Conservation (phyloP, 2,888 invertebrate species). For the Apodemia hepburni region DNA sequence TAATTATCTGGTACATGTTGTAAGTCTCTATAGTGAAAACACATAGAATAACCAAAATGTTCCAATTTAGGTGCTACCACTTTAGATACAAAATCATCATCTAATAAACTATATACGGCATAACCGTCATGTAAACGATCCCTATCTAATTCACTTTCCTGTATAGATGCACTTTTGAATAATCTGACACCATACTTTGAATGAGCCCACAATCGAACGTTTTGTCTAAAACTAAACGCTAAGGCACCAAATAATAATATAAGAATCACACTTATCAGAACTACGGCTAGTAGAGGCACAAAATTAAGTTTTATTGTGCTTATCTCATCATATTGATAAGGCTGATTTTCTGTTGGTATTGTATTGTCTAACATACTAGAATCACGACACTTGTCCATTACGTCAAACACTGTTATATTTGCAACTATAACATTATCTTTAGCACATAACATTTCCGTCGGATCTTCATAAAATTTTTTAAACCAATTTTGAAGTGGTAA, state of each 20-base stretch:
- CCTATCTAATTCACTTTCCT: conserved; percentile 79
- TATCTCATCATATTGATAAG: conserved; percentile 82
- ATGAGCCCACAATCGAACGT: conserved; percentile 90
- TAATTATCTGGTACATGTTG: conserved; percentile 82
- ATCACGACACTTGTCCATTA: conserved; percentile 71
- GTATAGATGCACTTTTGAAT: conserved; percentile 82
- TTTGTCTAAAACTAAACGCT: conserved; percentile 88
- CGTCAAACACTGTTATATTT: conserved; percentile 69
- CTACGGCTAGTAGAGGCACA: conserved; percentile 87
- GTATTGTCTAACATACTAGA: conserved; percentile 75
- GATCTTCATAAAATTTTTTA: conserved; percentile 81
- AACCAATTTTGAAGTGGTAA: conserved; percentile 84
- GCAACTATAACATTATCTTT: conserved; percentile 68
- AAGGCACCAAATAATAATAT: conserved; percentile 86
- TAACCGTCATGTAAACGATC: conserved; percentile 93
- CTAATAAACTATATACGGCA: conserved; percentile 91
- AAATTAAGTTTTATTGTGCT: conserved; percentile 84
- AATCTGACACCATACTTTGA: conserved; percentile 89
- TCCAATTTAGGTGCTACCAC: conserved; percentile 88
- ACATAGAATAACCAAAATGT: conserved; percentile 82
- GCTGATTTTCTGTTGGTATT: conserved; percentile 78
- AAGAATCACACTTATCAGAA: conserved; percentile 85
- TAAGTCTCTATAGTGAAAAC: conserved; percentile 84
- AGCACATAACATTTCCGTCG: conserved; percentile 83
- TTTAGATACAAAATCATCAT: conserved; percentile 86